These are phyloP conservation scores for Hirtodrosophila cameraria DNA, from an alignment of 2,888 invertebrate genomes.

Conservation along the genomic window DNA sequence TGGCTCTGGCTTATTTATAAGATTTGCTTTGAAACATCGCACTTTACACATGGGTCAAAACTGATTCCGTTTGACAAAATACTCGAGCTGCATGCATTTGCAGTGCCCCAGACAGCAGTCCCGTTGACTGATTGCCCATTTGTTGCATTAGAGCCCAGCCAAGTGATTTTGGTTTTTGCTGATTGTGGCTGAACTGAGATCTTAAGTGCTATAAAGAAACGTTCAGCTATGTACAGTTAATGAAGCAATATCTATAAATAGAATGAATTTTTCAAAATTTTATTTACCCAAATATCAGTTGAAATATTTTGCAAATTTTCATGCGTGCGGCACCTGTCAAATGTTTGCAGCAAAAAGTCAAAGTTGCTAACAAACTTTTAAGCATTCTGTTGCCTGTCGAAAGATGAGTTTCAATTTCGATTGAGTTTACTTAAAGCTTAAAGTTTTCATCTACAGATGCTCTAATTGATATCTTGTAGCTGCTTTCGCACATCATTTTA, in stretches of 20 bases:
- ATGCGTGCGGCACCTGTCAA: constrained; percentile 35
- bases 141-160: constrained; percentile 12
- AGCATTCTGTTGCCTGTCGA: constrained; percentile 4
- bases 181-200: constrained; percentile 29
- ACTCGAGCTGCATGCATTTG: constrained; percentile 27
- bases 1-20: constrained; percentile 72
- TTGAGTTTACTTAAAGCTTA: constrained; percentile 1
- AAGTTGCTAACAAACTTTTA: constrained; percentile 14
- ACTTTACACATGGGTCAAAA: constrained; percentile 65
- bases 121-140: constrained; percentile 64
- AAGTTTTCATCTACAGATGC: constrained; percentile 44
- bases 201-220: no score
- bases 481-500: constrained; percentile 10
- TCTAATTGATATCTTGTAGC: constrained; percentile 59
- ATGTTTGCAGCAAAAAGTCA: constrained; percentile 7
- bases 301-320: neutral
- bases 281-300: constrained; percentile 28
- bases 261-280: neutral
- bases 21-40: constrained; percentile 65
- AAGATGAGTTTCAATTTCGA: constrained; percentile 18
- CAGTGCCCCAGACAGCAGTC: no score
- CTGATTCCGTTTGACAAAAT: constrained; percentile 71
- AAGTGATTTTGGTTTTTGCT: constrained; percentile 36
- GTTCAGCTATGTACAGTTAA: no score
- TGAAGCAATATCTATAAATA: neutral